Conservation (phyloP, 1,140 invertebrate species). For the Papilio polytes region DNA sequence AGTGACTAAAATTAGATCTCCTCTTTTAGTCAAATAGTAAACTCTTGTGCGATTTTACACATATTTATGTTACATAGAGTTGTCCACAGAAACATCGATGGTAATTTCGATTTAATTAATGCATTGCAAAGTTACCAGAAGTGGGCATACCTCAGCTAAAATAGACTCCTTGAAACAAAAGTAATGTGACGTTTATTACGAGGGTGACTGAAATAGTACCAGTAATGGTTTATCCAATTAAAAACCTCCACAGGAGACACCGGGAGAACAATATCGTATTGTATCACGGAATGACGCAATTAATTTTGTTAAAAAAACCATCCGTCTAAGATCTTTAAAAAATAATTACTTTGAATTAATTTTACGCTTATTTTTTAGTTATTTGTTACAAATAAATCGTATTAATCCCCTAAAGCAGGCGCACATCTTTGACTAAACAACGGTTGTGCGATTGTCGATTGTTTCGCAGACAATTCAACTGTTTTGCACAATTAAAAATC, state of each 20-base stretch:
- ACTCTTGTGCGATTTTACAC: neutral
- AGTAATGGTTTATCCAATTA: conserved; percentile 36
- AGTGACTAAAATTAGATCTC: too few species aligned
- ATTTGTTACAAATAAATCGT: conserved; percentile 28
- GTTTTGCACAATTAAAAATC: too few species aligned
- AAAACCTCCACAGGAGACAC: conserved; percentile 23
- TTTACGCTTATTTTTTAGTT: conserved; percentile 7
- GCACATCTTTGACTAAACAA: neutral
- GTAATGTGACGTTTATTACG: conserved; percentile 36
- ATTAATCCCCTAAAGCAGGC: too few species aligned
- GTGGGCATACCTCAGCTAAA: neutral
- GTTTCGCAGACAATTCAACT: too few species aligned
- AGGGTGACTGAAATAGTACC: conserved; percentile 15
- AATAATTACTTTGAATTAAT: conserved; percentile 32
- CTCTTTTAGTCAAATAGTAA: too few species aligned
- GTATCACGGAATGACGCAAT: conserved; percentile 30
- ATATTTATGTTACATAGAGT: conserved; percentile 9
- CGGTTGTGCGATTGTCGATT: too few species aligned
- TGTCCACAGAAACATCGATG: neutral
- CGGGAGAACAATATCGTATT: conserved; percentile 26
- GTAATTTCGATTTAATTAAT: neutral
- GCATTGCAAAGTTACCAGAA: neutral
- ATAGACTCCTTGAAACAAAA: conserved; percentile 32
- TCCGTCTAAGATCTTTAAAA: neutral
- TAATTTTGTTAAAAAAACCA: conserved; percentile 25